Base-by-base conservation (phyloP, 2,113 vertebrate species). In the Catharus minimus region DNA sequence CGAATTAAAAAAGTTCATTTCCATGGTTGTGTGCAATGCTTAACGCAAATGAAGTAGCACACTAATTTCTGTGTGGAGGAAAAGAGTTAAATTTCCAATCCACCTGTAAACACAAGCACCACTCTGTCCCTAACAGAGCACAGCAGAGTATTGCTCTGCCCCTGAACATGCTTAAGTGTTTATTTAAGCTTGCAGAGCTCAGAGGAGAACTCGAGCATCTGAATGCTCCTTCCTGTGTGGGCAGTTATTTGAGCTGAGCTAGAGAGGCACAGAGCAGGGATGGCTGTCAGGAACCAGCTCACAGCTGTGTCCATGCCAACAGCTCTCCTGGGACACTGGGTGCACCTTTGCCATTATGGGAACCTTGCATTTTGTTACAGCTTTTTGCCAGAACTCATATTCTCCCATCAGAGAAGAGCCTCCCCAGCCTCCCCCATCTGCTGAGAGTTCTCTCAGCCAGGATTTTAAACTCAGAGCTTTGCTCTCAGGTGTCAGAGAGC, bases 251-350 rank as follows among this genome's bases (percentile, higher is more conserved):
- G 38, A 71, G 47, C 47, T 56, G 26, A 90, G 30, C n/a, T 26
- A 8, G 56, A 1, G 5, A 55, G 39, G 41, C 27, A 49, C 41
- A 32, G 47, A 30, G 19, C 27, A 56, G 26, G 36, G 36, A 7
- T 38, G 44, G 71, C 53, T 39, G 6, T 17, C 17, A 74, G 68
- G 60, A 85, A 2, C 13, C 41, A 30, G 28, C 55, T 85, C 49
- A 3, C 27, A 60, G 1, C 53, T 18, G 9, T 18, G n/a, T 1
- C 49, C 7, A 1, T 64, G n/a, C 10, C 57, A 57, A 8, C 30
- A 15, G 41, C n/a, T 26, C 13, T 46, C 32, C 41, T 14, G 22
- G 49, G 36, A 28, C 24, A 21, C 16, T 23, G 55, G 3, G 3
- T 33, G 27, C 27, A n/a, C 23, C 16, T 47, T 61, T 28, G 22